Evolutionary conservation across 2,888 invertebrate genomes (phyloP).

Genomic region (Drosophila kanekoi): DNA sequence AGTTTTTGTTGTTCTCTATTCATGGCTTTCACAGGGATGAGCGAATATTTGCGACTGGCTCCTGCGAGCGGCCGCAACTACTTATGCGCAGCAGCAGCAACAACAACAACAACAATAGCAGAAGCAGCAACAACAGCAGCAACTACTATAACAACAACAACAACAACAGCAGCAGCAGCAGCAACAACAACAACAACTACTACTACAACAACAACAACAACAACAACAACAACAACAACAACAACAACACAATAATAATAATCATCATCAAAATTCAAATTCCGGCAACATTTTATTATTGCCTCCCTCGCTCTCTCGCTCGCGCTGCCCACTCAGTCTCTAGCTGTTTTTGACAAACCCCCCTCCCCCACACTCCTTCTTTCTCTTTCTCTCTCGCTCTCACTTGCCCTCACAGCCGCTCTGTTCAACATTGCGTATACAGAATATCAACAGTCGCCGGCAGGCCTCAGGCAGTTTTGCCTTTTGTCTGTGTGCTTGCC

Average conservation of each 20-base stretch:
- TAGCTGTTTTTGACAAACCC: slow-evolving; percentile 4
- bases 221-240: not conserved
- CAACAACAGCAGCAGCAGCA: slow-evolving; percentile 3
- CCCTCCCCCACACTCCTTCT: not conserved
- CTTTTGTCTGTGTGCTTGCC: too few relatives aligned
- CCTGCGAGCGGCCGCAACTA: slow-evolving; percentile 18
- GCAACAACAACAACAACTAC: slow-evolving; percentile 9
- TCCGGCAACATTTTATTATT: slow-evolving; percentile 33
- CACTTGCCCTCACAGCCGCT: not conserved
- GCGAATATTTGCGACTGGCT: slow-evolving; percentile 34
- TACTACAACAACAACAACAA: not conserved
- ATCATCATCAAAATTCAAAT: slow-evolving; percentile 60
- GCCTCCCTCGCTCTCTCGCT: not conserved
- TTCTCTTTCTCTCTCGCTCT: not conserved
- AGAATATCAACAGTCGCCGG: slow-evolving; percentile 52
- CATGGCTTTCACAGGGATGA: slow-evolving; percentile 17
- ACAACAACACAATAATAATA: slow-evolving; percentile 39
- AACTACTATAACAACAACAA: too few relatives aligned
- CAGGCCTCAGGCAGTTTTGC: slow-evolving; percentile 49
- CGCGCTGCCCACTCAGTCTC: not conserved
- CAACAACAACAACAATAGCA: too few relatives aligned
- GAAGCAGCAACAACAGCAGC: too few relatives aligned
- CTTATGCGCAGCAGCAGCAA: slow-evolving; percentile 8
- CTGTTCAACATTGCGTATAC: slow-evolving; percentile 59
- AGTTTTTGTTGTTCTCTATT: slow-evolving; percentile 9